Percentiles rank a stretch among this genome's conserved stretches.
phyloP scores from a whole-genome alignment of 2,888 invertebrate species.

The Diaphora mendica region DNA sequence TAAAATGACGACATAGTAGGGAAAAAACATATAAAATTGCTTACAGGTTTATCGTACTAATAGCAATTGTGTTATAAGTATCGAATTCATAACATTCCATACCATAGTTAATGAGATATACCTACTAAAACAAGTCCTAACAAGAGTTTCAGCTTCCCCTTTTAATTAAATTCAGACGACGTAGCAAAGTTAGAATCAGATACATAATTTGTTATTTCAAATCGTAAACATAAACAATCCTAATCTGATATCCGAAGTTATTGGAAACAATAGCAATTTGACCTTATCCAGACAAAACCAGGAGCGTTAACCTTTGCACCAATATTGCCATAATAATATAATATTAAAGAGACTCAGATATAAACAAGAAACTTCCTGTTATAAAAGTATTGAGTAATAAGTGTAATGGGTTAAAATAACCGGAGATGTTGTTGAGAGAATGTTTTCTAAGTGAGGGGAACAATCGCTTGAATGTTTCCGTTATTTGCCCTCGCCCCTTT shows the following conservation, averaged over 20 bases:
- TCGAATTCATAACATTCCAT: too few relatives aligned
- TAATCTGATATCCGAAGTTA: constrained; percentile 3
- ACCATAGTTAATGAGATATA: too few relatives aligned
- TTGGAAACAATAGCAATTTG: background rate
- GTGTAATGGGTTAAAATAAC: background rate
- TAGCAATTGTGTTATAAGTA: too few relatives aligned
- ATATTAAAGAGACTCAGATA: background rate
- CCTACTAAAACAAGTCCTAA: background rate
- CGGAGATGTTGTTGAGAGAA: too few relatives aligned
- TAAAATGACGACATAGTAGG: too few relatives aligned
- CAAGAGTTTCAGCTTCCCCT: background rate
- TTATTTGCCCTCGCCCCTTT: background rate
- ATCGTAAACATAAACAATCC: background rate
- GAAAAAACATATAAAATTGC: too few relatives aligned
- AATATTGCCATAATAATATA: background rate
- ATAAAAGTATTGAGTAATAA: background rate
- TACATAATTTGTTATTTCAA: background rate
- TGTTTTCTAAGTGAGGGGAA: background rate
- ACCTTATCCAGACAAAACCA: constrained; percentile 2
- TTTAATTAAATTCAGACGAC: background rate
- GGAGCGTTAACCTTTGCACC: background rate
- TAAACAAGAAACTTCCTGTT: background rate
- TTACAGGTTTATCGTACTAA: too few relatives aligned
- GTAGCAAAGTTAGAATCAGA: background rate
- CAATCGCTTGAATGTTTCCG: background rate